phyloP scores from a whole-genome alignment of 2,113 vertebrate species.

The Heloderma charlesbogerti region DNA sequence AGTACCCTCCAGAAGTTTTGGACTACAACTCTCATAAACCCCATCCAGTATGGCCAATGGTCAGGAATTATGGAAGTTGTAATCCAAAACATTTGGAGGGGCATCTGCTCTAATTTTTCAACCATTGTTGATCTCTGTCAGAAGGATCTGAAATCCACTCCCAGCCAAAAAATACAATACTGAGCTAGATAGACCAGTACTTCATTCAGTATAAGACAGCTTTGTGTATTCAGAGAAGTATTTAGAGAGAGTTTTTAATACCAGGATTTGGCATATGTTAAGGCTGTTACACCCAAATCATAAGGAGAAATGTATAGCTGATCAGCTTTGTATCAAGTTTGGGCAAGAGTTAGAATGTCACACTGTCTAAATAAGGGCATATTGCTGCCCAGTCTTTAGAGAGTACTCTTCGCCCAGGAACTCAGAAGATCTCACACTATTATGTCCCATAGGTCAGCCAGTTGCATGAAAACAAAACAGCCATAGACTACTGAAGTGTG shows the following conservation, averaged over 20 bases:
- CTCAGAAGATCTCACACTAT: neutral
- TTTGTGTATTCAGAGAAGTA: neutral
- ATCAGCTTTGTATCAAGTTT: neutral
- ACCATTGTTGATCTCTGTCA: too few species aligned
- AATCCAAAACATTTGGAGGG: too few species aligned
- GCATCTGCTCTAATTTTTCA: too few species aligned
- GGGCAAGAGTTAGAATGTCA: neutral
- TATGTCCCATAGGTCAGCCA: neutral
- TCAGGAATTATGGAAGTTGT: too few species aligned
- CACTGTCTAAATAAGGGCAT: neutral
- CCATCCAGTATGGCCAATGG: too few species aligned
- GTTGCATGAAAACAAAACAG: neutral
- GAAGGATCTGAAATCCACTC: neutral
- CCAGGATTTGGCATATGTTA: neutral
- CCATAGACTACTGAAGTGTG: neutral
- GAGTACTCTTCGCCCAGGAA: neutral
- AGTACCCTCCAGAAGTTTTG: too few species aligned
- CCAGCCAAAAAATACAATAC: neutral
- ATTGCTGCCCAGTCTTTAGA: neutral
- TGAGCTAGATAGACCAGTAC: neutral
- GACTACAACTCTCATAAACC: too few species aligned
- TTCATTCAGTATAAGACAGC: neutral
- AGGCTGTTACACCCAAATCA: neutral
- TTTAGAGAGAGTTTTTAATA: neutral
- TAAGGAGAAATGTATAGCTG: neutral